Conservation (phyloP, 2,888 invertebrate species). For the Fragum sueziense region DNA sequence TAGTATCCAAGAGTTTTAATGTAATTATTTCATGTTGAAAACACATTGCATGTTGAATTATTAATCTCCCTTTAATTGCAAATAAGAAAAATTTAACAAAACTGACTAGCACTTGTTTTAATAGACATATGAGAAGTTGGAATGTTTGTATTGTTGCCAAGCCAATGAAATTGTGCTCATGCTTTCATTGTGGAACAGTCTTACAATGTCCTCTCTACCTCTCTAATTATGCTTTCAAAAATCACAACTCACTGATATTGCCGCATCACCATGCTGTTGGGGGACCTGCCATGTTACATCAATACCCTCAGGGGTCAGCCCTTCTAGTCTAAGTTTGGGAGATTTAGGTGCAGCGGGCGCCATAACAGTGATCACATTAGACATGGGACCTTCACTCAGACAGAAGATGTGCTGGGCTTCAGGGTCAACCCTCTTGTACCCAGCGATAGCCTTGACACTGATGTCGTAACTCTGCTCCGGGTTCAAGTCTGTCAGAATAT, state of each 20-base stretch:
- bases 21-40: too few relatives aligned
- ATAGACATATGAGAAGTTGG: too few relatives aligned
- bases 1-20: too few relatives aligned
- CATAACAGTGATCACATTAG: conserved; percentile 79
- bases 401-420: conserved; percentile 77
- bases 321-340: conserved; percentile 80
- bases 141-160: too few relatives aligned
- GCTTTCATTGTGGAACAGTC: too few relatives aligned
- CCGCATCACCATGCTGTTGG: conserved; percentile 81
- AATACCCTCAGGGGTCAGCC: conserved; percentile 80
- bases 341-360: conserved; percentile 81
- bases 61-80: too few relatives aligned
- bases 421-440: conserved; percentile 73
- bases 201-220: neutral
- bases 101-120: too few relatives aligned
- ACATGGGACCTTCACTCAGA: conserved; percentile 79
- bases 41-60: too few relatives aligned
- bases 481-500: conserved; percentile 77
- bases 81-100: too few relatives aligned
- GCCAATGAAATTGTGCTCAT: too few relatives aligned
- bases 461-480: conserved; percentile 80
- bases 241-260: conserved; percentile 78
- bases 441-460: conserved; percentile 78
- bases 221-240: neutral
- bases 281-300: conserved; percentile 82